Base-by-base conservation (phyloP, 2,888 invertebrate genomes). In the Eupithecia inturbata region DNA sequence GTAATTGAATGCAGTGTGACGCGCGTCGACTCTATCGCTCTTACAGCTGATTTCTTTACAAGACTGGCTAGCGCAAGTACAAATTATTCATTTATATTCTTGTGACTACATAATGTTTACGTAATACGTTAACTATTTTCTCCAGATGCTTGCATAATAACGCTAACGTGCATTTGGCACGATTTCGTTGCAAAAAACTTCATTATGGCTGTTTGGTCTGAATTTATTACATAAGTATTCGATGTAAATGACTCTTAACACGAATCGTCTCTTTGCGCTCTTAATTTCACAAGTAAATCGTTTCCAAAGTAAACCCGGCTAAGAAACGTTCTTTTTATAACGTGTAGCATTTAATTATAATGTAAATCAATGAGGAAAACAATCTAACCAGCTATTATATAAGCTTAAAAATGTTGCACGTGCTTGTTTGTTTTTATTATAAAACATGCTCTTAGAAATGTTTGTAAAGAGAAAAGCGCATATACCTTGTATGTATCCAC, bases 101-200 rank as follows among this genome's bases (percentile, higher is more conserved):
- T 85, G 84, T 83, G 86, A 82, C 83, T 81, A 81, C 78, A 79
- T 82, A 31, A 69, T 75, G 78, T 88, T n/a, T 86, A 86, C 83
- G 87, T 85, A 87, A 88, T 87, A 83, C 85, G 86, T 87, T 87
- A 84, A 84, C 86, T 83, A 83, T 79, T 83, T 81, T 82, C 80
- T 80, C 82, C 80, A 76, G 79, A 80, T 74, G 78, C 83, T 85
- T 87, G 85, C 85, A 87, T 87, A 88, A 85, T 85, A 85, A 85
- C 83, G 83, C 82, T 81, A 84, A 83, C 84, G 85, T 83, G 83
- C 82, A 82, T 83, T 85, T 85, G 77, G 83, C 87, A 85, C 86
- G 87, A 84, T 82, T 83, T 83, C 82, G 79, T 79, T 77, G 77
- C 82, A 83, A 85, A 85, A 85, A 80, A 71, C 66, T 41, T 22